Evolutionary conservation across 1,140 invertebrate species (phyloP).

Genomic region (Apis laboriosa): DNA sequence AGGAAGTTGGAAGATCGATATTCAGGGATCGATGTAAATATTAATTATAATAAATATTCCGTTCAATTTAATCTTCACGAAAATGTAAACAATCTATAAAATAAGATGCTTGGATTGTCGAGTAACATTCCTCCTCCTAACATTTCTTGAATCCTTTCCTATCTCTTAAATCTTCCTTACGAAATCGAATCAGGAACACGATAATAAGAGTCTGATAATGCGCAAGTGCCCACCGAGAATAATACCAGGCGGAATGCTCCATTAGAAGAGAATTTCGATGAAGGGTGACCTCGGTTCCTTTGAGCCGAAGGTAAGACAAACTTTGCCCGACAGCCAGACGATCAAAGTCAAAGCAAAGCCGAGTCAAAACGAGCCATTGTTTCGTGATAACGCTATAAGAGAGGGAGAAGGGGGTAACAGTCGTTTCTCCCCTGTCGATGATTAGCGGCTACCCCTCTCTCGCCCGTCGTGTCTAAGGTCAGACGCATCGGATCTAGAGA

Average conservation of each 20-base stretch:
- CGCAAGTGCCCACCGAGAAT: neutral
- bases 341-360: constrained; percentile 60
- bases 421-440: constrained; percentile 26
- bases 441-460: constrained; percentile 34
- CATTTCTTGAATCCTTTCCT: too few relatives aligned
- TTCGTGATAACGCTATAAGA: constrained; percentile 56
- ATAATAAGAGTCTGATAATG: constrained; percentile 48
- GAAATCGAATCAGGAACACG: neutral
- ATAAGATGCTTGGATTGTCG: too few relatives aligned
- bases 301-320: constrained; percentile 55
- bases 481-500: constrained; percentile 28
- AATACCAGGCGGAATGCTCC: constrained; percentile 38
- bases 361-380: constrained; percentile 63
- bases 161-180: too few relatives aligned
- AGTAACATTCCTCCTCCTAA: too few relatives aligned
- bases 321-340: constrained; percentile 47
- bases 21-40: too few relatives aligned
- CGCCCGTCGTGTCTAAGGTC: neutral
- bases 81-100: too few relatives aligned
- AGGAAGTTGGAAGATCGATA: too few relatives aligned
- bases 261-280: constrained; percentile 63
- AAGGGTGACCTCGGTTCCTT: constrained; percentile 53
- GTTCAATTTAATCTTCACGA: too few relatives aligned
- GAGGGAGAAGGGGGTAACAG: constrained; percentile 31
- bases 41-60: too few relatives aligned